Conservation (phyloP, 1,140 invertebrate species). For the Lutraria rhynchaena region DNA sequence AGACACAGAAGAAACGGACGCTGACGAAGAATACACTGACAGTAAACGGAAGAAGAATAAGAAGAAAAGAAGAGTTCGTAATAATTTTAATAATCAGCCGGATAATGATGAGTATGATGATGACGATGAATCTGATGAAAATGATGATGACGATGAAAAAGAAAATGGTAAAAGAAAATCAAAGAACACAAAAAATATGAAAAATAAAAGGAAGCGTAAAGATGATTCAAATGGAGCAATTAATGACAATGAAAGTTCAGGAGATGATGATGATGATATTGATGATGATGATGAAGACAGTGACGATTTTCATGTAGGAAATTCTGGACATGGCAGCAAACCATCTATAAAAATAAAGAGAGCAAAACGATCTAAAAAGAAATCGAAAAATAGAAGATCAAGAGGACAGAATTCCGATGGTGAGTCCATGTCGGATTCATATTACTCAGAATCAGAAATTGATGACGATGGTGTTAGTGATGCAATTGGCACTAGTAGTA, state of each 20-base stretch:
- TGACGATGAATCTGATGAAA: constrained; percentile 12
- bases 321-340: neutral
- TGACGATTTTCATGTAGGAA: neutral
- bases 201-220: neutral
- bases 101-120: neutral
- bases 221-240: no score
- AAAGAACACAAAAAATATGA: neutral
- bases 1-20: neutral
- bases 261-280: neutral
- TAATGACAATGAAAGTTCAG: no score
- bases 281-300: neutral
- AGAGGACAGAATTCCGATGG: neutral
- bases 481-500: neutral
- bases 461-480: neutral
- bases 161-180: neutral
- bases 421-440: neutral
- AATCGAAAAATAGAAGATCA: no score
- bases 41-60: neutral
- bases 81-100: no score
- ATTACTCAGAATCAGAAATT: neutral
- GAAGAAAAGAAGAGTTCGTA: no score
- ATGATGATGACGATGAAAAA: constrained; percentile 5
- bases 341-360: neutral
- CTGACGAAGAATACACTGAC: no score
- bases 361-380: neutral